Evolutionary conservation across 2,888 invertebrate species (phyloP), one percentile per base, ranked within the genome.

Genomic region (Imbricaverruca yamaguchii): DNA sequence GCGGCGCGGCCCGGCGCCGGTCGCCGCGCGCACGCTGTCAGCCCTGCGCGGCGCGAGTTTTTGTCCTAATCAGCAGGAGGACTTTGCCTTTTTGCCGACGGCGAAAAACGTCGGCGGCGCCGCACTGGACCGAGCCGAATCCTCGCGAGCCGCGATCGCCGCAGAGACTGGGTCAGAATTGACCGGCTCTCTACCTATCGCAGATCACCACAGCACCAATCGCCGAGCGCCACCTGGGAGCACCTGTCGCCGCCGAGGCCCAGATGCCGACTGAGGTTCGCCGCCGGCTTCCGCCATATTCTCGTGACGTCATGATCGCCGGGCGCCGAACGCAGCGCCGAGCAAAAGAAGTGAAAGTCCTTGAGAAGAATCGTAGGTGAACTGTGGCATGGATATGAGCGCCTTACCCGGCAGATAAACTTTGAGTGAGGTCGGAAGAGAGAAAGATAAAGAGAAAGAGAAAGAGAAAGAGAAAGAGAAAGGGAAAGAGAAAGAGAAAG

Each of bases 271-370:
- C 74, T 74, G 74, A 59, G 53, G 74, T 55, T 55, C 55, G 21
- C 53, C 21, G 21, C 53, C 55, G 74, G 74, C 74, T 55, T 53
- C 74, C 74, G 74, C 74, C 74, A 74, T 74, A 53, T 74, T 74
- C 53, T 18, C 74, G 39, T 74, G 74, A 74, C 74, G 74, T 74
- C 74, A 74, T 11, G 8, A 15, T 59, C 55, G 11, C 8, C 65
- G 65, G 8, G n/a, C 8, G 67, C 67, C 0, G 65, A n/a, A 11
- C 53, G 74, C 74, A 74, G 74, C 55, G 55, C 55, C 74, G 9
- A 21, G 53, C 18, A 74, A 15, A 74, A 74, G 74, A 74, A 74
- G 74, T 74, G 74, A 74, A 74, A 74, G 74, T 74, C 74, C 74
- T 74, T 74, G 74, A 74, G 53, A 55, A 74, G 53, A 65, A 74